These are phyloP conservation scores for Sipha flava DNA, from an alignment of 1,140 invertebrate species.

Conservation along the genomic window DNA sequence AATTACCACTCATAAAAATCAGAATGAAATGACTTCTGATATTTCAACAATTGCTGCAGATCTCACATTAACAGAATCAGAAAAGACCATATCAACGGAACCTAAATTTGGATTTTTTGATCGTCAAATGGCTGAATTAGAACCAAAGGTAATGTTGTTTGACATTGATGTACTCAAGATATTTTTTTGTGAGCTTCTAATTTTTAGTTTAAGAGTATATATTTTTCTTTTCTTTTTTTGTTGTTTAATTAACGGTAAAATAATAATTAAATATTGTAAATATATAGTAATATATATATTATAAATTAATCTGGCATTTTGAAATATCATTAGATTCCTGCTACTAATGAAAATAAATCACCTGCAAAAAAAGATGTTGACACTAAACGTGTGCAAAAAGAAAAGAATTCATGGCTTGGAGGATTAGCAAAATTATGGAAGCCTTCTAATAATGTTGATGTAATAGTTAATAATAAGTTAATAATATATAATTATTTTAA, in stretches of 20 bases:
- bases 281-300: too few species aligned
- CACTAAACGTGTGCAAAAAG: constrained; percentile 1
- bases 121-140: constrained; percentile 23
- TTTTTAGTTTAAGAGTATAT: neutral
- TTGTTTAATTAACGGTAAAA: neutral
- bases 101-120: constrained; percentile 21
- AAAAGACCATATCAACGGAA: constrained; percentile 7
- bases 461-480: neutral
- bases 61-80: constrained; percentile 19
- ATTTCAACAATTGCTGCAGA: constrained; percentile 12
- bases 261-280: too few species aligned
- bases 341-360: neutral
- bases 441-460: constrained; percentile 7
- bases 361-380: neutral
- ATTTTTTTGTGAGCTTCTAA: neutral
- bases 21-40: constrained; percentile 25
- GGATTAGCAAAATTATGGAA: constrained; percentile 24
- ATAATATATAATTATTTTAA: neutral
- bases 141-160: neutral
- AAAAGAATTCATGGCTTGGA: constrained; percentile 22
- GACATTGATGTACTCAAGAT: neutral
- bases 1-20: neutral
- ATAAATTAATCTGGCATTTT: neutral
- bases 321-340: neutral
- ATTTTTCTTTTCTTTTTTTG: neutral